Percentiles rank a stretch among this genome's conserved stretches.
Conservation (phyloP, 2,888 invertebrate genomes). For the Hecatera dysodea region DNA sequence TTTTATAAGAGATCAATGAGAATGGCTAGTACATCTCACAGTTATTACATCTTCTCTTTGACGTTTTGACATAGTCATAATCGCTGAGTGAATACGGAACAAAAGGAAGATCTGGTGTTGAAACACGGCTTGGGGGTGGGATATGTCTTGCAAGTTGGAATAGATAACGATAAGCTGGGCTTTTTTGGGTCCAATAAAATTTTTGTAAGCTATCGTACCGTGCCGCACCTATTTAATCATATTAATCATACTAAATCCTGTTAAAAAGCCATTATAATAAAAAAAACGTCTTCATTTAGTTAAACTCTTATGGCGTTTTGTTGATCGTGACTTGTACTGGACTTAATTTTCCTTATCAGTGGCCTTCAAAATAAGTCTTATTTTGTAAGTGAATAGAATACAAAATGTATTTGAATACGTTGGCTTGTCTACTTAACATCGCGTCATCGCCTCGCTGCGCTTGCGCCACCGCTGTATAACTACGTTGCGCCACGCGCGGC, state of each 20-base stretch:
- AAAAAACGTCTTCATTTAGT: constrained; percentile 36
- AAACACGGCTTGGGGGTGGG: neutral
- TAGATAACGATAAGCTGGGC: neutral
- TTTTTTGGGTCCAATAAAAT: neutral
- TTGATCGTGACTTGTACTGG: constrained; percentile 25
- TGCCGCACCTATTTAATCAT: neutral
- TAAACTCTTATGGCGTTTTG: constrained; percentile 18
- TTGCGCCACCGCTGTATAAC: constrained; percentile 72
- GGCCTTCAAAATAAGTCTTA: constrained; percentile 41
- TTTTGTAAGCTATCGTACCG: neutral
- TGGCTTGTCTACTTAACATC: constrained; percentile 61
- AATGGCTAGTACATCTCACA: neutral
- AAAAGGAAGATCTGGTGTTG: neutral
- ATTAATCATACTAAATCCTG: neutral
- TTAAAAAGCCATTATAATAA: constrained; percentile 33
- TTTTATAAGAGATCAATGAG: neutral
- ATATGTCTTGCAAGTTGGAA: neutral
- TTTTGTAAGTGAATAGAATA: constrained; percentile 42
- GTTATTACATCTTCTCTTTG: neutral
- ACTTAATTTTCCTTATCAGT: constrained; percentile 8
- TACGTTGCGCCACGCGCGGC: constrained; percentile 73
- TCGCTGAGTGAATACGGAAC: too few relatives aligned
- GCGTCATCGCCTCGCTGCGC: constrained; percentile 63
- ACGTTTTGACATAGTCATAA: neutral
- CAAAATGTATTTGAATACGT: constrained; percentile 58